phyloP scores from a whole-genome alignment of 2,113 vertebrate genomes.

The Calypte anna region DNA sequence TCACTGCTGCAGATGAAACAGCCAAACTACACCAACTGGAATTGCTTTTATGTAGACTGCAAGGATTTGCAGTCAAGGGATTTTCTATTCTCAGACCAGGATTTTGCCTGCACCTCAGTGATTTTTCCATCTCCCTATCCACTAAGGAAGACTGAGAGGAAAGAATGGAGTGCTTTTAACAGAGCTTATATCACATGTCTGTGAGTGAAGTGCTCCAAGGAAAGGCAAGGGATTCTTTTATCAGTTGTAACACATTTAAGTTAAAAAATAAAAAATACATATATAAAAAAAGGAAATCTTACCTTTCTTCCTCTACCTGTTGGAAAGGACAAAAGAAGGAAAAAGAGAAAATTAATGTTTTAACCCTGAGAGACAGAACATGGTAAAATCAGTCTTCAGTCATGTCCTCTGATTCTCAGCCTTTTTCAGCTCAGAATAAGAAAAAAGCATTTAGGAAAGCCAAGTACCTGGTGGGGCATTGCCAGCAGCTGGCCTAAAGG shows the following conservation, averaged over 20 bases:
- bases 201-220: neutral
- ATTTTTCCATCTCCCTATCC: neutral
- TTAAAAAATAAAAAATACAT: neutral
- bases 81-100: neutral
- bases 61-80: neutral
- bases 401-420: neutral
- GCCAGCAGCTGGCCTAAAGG: neutral
- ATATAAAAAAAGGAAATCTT: conserved; percentile 27
- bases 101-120: neutral
- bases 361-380: neutral
- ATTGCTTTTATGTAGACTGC: neutral
- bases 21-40: neutral
- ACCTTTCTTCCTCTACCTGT: conserved; percentile 84
- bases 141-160: neutral
- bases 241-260: neutral
- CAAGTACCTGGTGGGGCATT: neutral
- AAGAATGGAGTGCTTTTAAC: neutral
- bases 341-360: conserved; percentile 30
- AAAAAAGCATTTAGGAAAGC: neutral
- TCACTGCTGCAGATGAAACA: neutral
- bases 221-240: neutral
- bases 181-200: neutral
- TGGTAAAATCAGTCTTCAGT: neutral
- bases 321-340: conserved; percentile 32
- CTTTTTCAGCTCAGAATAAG: neutral